Evolutionary conservation across 2,888 invertebrate species (phyloP).

Genomic region (Dasypogon diadema): DNA sequence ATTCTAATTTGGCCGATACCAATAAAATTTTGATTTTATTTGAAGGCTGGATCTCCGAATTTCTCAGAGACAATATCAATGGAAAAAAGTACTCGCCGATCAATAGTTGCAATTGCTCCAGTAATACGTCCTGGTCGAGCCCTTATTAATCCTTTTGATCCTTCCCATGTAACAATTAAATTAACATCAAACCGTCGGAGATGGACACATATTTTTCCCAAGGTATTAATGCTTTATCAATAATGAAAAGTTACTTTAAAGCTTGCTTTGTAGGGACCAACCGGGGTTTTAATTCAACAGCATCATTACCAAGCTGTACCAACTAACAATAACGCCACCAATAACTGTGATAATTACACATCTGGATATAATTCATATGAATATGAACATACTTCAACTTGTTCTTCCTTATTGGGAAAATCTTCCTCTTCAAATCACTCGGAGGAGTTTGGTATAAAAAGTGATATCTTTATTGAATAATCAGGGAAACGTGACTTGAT

Average conservation of each 20-base stretch:
- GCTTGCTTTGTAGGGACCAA: slow-evolving; percentile 75
- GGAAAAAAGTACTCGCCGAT: slow-evolving; percentile 64
- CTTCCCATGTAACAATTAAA: slow-evolving; percentile 96
- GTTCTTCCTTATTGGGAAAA: slow-evolving; percentile 62
- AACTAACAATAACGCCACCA: slow-evolving; percentile 69
- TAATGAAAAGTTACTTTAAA: too few relatives aligned
- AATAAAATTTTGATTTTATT: background rate
- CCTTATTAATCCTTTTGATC: slow-evolving; percentile 97
- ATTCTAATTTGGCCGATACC: slow-evolving; percentile 41
- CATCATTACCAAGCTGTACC: slow-evolving; percentile 93
- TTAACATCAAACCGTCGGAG: slow-evolving; percentile 93
- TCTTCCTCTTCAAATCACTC: slow-evolving; percentile 60
- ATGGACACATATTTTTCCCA: slow-evolving; percentile 99
- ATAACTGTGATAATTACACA: slow-evolving; percentile 59
- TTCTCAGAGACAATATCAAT: slow-evolving; percentile 66
- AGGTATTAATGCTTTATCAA: too few relatives aligned
- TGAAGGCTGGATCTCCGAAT: slow-evolving; percentile 63
- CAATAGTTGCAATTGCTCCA: slow-evolving; percentile 70
- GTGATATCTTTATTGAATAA: too few relatives aligned
- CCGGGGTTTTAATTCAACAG: slow-evolving; percentile 91
- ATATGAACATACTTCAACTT: slow-evolving; percentile 65
- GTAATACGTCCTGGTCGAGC: slow-evolving; percentile 83
- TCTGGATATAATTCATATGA: slow-evolving; percentile 64
- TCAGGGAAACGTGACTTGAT: background rate
- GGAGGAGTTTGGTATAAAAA: slow-evolving; percentile 58